Base-by-base conservation (phyloP, 2,888 invertebrate species). In the Epistrophe eligans region DNA sequence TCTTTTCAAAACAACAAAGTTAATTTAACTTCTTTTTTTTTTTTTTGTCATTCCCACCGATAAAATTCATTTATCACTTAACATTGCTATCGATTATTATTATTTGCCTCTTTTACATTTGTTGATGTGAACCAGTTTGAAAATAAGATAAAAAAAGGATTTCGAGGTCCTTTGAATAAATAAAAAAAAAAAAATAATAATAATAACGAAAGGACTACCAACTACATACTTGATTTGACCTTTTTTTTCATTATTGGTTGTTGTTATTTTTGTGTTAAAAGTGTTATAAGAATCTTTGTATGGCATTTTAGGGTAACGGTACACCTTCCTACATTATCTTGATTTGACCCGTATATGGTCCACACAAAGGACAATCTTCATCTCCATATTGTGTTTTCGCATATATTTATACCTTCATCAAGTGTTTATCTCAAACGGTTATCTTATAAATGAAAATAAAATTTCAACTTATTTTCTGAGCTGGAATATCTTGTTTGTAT, bases 341-440 rank as follows among this genome's bases (percentile, higher is more conserved):
- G 43, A 62, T 62, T 62, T 43, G 43, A 43, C 24, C 62, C 17
- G 10, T 50, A 6, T 48, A 7, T 13, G 15, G 15, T 40, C 24
- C 13, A 7, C 28, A 38, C 8, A 28, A 62, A 24, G 62, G 40
- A 15, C 24, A 15, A 24, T 43, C 5, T n/a, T 43, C 24, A 24
- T 43, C 8, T 43, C 3, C n/a, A 43, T 28, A 43, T 43, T 62
- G n/a, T 62, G 43, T 62, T 24, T 15, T 43, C 24, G 43, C 43
- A 62, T 62, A 62, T 62, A 43, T 43, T 43, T 62, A 15, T 40
- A 62, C 58, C 35, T 62, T 43, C 43, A 62, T 43, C 62, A 24
- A 43, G 24, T 43, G 24, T 7, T 40, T 60, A 60, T 60, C 40
- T 24, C 13, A 19, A 19, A n/a, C 32, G 38, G 60, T 38, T 19